phyloP scores from a whole-genome alignment of 2,113 vertebrate genomes.

The Phodopus roborovskii region DNA sequence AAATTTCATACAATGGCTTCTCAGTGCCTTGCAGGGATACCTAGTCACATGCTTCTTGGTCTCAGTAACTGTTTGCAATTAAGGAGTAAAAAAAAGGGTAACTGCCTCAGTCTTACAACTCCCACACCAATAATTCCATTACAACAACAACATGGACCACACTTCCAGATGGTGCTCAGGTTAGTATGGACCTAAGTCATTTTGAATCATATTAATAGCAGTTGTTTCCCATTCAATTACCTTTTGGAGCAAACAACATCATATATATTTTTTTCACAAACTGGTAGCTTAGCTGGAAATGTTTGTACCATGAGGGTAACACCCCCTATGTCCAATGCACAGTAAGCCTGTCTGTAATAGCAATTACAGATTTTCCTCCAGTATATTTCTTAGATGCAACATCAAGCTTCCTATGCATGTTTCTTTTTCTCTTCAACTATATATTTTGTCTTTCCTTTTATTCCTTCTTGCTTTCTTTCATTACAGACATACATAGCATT shows the following conservation, averaged over 20 bases:
- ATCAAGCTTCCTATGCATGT: background rate
- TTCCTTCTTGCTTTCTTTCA: background rate
- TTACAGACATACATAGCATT: background rate
- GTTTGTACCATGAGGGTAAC: background rate
- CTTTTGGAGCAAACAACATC: background rate
- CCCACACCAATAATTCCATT: background rate
- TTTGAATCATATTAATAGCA: background rate
- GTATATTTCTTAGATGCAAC: background rate
- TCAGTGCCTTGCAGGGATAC: background rate
- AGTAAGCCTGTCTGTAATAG: background rate
- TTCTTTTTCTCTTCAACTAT: background rate
- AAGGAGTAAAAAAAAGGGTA: background rate
- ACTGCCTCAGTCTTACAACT: too few species aligned
- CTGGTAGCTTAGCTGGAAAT: background rate
- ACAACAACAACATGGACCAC: background rate
- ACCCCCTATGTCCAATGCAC: background rate
- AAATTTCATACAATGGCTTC: background rate
- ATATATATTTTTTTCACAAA: background rate
- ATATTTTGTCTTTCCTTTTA: background rate
- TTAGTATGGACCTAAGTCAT: background rate
- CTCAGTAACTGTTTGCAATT: background rate
- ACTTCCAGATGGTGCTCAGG: background rate
- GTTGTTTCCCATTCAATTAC: background rate
- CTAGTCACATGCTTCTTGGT: background rate
- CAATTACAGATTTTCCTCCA: background rate